Evolutionary conservation across 2,113 vertebrate genomes (phyloP).

Genomic region (Litocranius walleri): DNA sequence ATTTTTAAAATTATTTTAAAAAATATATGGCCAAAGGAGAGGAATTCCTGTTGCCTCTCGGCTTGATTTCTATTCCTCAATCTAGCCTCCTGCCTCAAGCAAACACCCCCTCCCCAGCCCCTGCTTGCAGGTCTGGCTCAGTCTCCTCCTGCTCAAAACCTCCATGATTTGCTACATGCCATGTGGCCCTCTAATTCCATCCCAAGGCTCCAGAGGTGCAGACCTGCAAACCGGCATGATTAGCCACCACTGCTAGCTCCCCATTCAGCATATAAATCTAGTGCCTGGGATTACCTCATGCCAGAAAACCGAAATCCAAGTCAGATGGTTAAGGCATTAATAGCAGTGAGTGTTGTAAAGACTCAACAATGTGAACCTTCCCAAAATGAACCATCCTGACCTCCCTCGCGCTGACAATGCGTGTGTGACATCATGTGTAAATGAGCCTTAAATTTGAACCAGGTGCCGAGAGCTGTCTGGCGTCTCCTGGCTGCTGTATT

Average conservation of each 20-base stretch:
- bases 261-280: constrained; percentile 48
- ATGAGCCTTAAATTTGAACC: constrained; percentile 82
- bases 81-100: constrained; percentile 29
- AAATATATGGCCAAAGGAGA: background rate
- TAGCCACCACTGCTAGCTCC: constrained; percentile 63
- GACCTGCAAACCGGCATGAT: constrained; percentile 58
- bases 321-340: constrained; percentile 81
- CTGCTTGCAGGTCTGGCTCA: constrained; percentile 51
- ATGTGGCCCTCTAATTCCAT: constrained; percentile 71
- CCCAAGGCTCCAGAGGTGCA: constrained; percentile 70
- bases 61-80: background rate
- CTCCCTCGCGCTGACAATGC: constrained; percentile 80
- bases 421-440: constrained; percentile 84
- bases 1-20: fast-evolving
- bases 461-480: constrained; percentile 79
- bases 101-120: background rate
- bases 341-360: constrained; percentile 74
- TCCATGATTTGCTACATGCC: constrained; percentile 62
- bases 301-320: constrained; percentile 74
- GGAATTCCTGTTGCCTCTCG: background rate
- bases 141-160: constrained; percentile 56
- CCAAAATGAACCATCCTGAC: constrained; percentile 79
- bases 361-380: constrained; percentile 78
- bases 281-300: constrained; percentile 71
- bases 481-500: constrained; percentile 66